Evolutionary conservation across 2,797 vertebrate genomes (phyloP).

Genomic region (Serranus cabrilla): DNA sequence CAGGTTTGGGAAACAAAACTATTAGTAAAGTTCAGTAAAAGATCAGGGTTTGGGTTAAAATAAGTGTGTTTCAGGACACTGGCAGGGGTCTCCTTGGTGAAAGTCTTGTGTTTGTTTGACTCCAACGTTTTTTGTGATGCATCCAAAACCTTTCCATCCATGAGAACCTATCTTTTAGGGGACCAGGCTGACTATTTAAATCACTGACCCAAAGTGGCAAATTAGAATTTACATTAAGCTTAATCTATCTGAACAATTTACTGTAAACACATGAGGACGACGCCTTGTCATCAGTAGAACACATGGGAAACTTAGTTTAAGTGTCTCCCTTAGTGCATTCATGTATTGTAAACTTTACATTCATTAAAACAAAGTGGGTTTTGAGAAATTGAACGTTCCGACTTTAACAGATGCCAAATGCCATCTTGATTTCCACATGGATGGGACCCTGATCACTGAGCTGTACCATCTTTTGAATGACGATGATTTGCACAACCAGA

Average conservation of each 20-base stretch:
- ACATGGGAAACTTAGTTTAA: not conserved
- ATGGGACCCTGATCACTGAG: constrained; percentile 36
- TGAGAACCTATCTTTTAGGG: too few species aligned
- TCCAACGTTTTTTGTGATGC: too few species aligned
- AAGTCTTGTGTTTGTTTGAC: too few species aligned
- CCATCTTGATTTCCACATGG: constrained; percentile 58
- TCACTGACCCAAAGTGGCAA: not conserved
- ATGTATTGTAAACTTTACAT: not conserved
- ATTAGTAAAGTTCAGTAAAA: too few species aligned
- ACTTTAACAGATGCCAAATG: constrained; percentile 47
- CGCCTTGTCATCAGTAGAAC: not conserved
- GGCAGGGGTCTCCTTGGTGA: too few species aligned
- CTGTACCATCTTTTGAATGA: constrained; percentile 41
- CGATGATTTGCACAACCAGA: constrained; percentile 50
- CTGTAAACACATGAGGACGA: not conserved
- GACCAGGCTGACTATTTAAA: not conserved
- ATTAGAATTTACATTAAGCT: not conserved
- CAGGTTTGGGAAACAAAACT: too few species aligned
- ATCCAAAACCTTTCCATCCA: too few species aligned
- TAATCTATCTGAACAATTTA: not conserved
- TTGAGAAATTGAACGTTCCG: constrained; percentile 11
- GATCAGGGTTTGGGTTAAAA: too few species aligned
- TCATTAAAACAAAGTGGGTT: constrained; percentile 22
- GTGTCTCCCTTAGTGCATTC: not conserved
- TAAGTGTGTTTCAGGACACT: too few species aligned